phyloP scores from a whole-genome alignment of 2,113 vertebrate species.

The Trochalopteron elliotii region DNA sequence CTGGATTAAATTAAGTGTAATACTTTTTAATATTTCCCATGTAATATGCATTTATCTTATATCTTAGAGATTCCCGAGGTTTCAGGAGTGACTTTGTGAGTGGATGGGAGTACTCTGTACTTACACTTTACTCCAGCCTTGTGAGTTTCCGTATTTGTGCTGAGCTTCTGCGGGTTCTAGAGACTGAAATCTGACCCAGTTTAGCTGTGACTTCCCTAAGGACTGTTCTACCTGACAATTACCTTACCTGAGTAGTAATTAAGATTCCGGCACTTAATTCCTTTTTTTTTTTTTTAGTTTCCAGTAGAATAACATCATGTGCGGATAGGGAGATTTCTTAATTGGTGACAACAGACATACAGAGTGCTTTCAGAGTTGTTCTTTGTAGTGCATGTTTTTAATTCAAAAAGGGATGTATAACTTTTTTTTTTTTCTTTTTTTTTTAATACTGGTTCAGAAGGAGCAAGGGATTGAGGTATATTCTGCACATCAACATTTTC shows the following conservation, averaged over 20 bases:
- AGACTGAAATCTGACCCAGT: constrained; percentile 51
- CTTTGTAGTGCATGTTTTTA: constrained; percentile 40
- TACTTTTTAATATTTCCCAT: constrained; percentile 57
- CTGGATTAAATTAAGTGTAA: constrained; percentile 58
- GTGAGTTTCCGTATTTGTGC: not conserved
- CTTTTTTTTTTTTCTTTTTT: not conserved
- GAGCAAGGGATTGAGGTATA: constrained; percentile 9
- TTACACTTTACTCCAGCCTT: constrained; percentile 9
- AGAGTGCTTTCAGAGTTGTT: constrained; percentile 30
- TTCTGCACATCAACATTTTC: constrained; percentile 15
- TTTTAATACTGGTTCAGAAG: constrained; percentile 16
- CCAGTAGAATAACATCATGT: constrained; percentile 26
- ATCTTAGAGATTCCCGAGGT: constrained; percentile 10
- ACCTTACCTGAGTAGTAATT: constrained; percentile 51
- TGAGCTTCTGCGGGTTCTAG: not conserved
- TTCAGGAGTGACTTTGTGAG: constrained; percentile 1
- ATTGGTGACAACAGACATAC: constrained; percentile 33
- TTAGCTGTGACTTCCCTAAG: constrained; percentile 27
- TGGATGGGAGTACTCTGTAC: not conserved
- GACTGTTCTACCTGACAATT: constrained; percentile 48
- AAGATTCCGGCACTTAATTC: constrained; percentile 9
- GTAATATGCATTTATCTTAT: constrained; percentile 67
- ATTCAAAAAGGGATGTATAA: constrained; percentile 18
- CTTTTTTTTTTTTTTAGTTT: not conserved
- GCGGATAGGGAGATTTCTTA: constrained; percentile 17